Evolutionary conservation across 2,113 vertebrate species (phyloP).

Genomic region (Tonatia bakeri): DNA sequence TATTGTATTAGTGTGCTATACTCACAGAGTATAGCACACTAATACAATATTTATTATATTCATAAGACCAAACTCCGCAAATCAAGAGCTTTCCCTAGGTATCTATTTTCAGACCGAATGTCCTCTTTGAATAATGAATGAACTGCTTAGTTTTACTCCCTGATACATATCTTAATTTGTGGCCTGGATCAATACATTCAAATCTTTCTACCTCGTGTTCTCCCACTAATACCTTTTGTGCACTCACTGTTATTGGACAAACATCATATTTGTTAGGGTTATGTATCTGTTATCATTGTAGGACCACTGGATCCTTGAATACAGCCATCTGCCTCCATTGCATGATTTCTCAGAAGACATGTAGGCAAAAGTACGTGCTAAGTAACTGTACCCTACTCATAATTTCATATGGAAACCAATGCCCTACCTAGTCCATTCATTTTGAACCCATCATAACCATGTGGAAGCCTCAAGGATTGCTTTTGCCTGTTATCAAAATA

Average conservation of each 20-base stretch:
- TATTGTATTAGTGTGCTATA: too few species aligned
- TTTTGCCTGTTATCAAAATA: background rate
- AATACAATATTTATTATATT: background rate
- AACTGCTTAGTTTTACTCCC: background rate
- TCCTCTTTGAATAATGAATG: background rate
- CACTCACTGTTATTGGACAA: background rate
- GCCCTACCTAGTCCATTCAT: background rate
- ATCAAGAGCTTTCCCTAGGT: background rate
- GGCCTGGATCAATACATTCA: background rate
- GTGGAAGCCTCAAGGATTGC: background rate
- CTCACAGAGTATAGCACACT: background rate
- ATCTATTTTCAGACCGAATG: background rate
- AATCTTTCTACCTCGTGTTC: background rate
- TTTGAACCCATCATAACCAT: background rate
- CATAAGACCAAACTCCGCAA: background rate
- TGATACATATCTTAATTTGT: background rate
- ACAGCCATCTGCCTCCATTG: background rate
- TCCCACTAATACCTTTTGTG: background rate
- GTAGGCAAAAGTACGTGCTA: background rate
- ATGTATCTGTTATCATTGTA: background rate
- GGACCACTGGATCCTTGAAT: background rate
- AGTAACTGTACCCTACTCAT: background rate
- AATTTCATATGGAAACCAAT: background rate
- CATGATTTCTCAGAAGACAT: background rate
- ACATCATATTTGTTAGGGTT: background rate